Evolutionary conservation across 1,140 invertebrate genomes (phyloP).

Genomic region (Orchesella cincta): DNA sequence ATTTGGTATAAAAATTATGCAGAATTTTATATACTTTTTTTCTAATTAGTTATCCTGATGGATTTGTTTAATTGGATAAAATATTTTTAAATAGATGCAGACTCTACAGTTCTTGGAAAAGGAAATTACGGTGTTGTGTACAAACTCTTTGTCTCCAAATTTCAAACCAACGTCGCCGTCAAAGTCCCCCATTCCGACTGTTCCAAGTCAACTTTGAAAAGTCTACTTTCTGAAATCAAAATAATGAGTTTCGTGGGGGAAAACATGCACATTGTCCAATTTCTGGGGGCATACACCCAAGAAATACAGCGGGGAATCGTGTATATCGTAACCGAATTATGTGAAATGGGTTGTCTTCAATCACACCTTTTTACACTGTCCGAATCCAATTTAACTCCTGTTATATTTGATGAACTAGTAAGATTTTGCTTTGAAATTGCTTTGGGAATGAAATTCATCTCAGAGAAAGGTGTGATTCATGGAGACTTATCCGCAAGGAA

Average conservation of each 20-base stretch:
- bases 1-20: too few species aligned
- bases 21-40: too few species aligned
- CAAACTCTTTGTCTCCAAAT: background rate
- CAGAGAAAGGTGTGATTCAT: background rate
- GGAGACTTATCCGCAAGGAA: background rate
- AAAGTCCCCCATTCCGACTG: background rate
- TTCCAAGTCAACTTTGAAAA: background rate
- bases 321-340: background rate
- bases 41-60: too few species aligned
- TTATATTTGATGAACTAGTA: background rate
- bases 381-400: background rate
- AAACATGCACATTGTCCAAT: background rate
- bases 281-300: background rate
- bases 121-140: background rate
- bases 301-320: background rate
- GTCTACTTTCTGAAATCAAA: background rate
- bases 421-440: conserved; percentile 17
- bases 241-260: background rate
- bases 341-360: background rate
- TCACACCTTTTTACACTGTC: background rate
- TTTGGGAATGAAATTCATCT: background rate
- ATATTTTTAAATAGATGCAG: too few species aligned
- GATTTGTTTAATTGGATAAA: too few species aligned
- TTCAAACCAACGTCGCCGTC: background rate
- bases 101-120: background rate